phyloP scores from a whole-genome alignment of 92 coral and sea anemone genomes.

The Paramuricea clavata region DNA sequence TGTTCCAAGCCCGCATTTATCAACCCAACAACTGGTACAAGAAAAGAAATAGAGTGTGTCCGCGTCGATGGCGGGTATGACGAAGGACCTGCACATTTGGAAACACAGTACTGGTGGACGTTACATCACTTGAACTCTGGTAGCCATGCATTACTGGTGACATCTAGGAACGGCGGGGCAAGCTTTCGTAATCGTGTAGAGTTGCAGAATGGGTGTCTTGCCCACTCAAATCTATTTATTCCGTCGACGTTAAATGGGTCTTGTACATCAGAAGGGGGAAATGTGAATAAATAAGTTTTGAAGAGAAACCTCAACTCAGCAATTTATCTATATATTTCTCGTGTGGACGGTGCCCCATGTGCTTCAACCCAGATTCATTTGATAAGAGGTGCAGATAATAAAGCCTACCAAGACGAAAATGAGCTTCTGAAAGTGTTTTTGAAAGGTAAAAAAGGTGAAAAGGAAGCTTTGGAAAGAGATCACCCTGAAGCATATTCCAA shows the following conservation, averaged over 20 bases:
- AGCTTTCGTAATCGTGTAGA: slow-evolving; percentile 74
- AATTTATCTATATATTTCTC: slow-evolving; percentile 71
- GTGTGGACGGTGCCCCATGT: slow-evolving; percentile 78
- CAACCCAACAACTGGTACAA: slow-evolving; percentile 55
- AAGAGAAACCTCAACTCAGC: slow-evolving; percentile 67
- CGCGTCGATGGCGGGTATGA: slow-evolving; percentile 72
- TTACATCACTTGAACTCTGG: slow-evolving; percentile 47
- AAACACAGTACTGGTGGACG: slow-evolving; percentile 78
- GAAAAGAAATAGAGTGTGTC: slow-evolving; percentile 71
- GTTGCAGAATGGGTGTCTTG: slow-evolving; percentile 76
- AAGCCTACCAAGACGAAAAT: slow-evolving; percentile 48
- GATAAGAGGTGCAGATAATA: slow-evolving; percentile 65
- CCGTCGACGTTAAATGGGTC: slow-evolving; percentile 80
- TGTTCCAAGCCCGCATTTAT: slow-evolving; percentile 55
- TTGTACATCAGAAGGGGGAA: slow-evolving; percentile 55
- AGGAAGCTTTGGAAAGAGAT: slow-evolving; percentile 46
- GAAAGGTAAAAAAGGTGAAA: slow-evolving; percentile 65
- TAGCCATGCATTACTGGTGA: slow-evolving; percentile 46
- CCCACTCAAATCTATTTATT: slow-evolving; percentile 73
- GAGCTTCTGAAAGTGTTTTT: slow-evolving; percentile 55
- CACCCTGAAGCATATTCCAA: slow-evolving; percentile 56
- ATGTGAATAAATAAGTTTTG: slow-evolving; percentile 58
- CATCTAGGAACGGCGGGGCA: slow-evolving; percentile 72
- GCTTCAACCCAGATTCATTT: slow-evolving; percentile 70
- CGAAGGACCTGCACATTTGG: slow-evolving; percentile 73